Conservation (phyloP, 2,113 vertebrate genomes). For the Microcebus jonahi region DNA sequence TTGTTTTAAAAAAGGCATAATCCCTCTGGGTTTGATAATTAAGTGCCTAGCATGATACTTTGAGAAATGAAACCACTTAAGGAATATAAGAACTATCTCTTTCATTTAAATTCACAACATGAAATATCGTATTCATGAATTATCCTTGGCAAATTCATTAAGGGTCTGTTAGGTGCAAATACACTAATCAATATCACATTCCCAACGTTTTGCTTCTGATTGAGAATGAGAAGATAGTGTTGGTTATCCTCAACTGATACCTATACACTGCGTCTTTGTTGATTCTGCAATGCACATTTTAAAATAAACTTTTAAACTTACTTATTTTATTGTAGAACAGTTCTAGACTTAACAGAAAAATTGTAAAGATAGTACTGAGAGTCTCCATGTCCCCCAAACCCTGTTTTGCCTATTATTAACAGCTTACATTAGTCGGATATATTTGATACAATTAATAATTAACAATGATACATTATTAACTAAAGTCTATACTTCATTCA, state of each 20-base stretch:
- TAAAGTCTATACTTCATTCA: background rate
- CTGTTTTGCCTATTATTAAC: background rate
- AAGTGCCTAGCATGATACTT: background rate
- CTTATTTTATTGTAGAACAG: background rate
- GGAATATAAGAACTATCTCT: conserved; percentile 8
- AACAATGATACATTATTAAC: conserved; percentile 8
- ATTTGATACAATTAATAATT: conserved; percentile 26
- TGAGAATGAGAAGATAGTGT: background rate
- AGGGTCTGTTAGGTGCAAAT: conserved; percentile 38
- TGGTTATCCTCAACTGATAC: background rate
- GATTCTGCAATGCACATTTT: background rate
- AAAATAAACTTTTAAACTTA: background rate
- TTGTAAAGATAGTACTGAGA: background rate
- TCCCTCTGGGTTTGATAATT: conserved; percentile 41
- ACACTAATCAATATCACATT: conserved; percentile 33
- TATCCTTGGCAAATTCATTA: conserved; percentile 67
- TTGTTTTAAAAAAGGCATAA: background rate
- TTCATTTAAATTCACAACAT: conserved; percentile 43
- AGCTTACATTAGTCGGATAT: background rate
- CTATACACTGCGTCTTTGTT: background rate
- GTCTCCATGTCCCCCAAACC: background rate
- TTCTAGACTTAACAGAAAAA: background rate
- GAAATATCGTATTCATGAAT: conserved; percentile 48
- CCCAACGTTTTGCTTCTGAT: background rate
- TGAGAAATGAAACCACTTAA: conserved; percentile 38